A percentile compares a stretch with the other conserved stretches of the same genome.
These are phyloP conservation scores for Megalopta genalis DNA, from an alignment of 1,140 invertebrate genomes.

Conservation along the genomic window DNA sequence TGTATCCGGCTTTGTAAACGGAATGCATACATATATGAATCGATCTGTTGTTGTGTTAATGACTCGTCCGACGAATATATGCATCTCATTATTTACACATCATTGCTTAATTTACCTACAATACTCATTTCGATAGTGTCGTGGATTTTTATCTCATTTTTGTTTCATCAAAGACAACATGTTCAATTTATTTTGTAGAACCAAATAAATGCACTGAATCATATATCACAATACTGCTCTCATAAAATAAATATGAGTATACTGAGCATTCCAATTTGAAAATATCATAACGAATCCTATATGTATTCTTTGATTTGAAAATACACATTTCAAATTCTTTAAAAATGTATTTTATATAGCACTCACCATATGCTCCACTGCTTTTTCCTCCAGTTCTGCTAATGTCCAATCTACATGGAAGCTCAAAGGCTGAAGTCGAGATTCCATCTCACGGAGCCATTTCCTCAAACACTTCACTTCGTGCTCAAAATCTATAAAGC, in stretches of 20 bases:
- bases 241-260: neutral
- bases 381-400: constrained; percentile 84
- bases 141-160: neutral
- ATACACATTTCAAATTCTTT: neutral
- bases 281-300: neutral
- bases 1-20: constrained; percentile 32
- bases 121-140: too few species aligned
- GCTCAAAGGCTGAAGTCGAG: constrained; percentile 84
- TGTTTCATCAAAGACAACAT: neutral
- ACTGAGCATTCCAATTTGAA: neutral
- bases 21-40: constrained; percentile 28
- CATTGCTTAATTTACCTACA: neutral
- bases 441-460: constrained; percentile 83
- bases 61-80: neutral
- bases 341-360: neutral
- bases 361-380: constrained; percentile 86
- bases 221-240: neutral
- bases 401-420: constrained; percentile 83
- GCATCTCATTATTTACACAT: neutral
- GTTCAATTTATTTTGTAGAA: neutral
- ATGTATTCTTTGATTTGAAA: neutral
- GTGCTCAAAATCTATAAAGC: constrained; percentile 84
- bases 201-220: neutral
- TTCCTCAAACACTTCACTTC: constrained; percentile 85
- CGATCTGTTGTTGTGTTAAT: constrained; percentile 19